Evolutionary conservation across 2,888 invertebrate species (phyloP), one percentile per base, ranked within the genome.

Genomic region (Tipula confusa): DNA sequence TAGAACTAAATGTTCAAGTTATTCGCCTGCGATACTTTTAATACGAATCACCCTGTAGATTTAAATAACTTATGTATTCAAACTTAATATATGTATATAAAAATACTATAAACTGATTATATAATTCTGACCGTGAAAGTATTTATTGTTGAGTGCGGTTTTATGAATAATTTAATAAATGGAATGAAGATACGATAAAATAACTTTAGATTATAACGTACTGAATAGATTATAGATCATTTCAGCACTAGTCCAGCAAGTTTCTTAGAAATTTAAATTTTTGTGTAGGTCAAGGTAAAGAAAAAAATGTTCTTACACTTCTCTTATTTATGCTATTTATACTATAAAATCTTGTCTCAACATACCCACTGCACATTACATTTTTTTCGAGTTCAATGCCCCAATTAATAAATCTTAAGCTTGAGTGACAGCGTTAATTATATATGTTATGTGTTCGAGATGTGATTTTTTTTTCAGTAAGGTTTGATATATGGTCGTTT

Each of bases 111-210:
- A 64, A 24, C 1, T 64, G 64, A 64, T 64, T 64, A 64, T 64
- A 64, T 64, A 64, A 64, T 64, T 43, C 11, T 64, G 64, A 64
- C 64, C 64, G 64, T 64, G 64, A 64, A 64, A 64, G 64, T 64
- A 24, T 64, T 64, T n/a, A n/a, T 64, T 64, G 4, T 24, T 64
- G 64, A n/a, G n/a, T 43, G 6, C 3, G n/a, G 43, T 43, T 15
- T 43, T 36, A 15, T 64, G 9, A 11, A 64, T 24, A 24, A 64
- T 64, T 64, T 64, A 24, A n/a, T n/a, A n/a, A n/a, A 64, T 64
- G 24, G 24, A 64, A 64, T 11, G 1, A 64, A 24, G 9, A 64
- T 64, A 64, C 64, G 24, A 64, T 2, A 64, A 64, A 18, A 64
- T 11, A 38, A 33, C 33, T 33, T 33, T n/a, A n/a, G n/a, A n/a